These are phyloP conservation scores for Melanostoma mellinum DNA, from an alignment of 2,888 invertebrate genomes.

Conservation along the genomic window DNA sequence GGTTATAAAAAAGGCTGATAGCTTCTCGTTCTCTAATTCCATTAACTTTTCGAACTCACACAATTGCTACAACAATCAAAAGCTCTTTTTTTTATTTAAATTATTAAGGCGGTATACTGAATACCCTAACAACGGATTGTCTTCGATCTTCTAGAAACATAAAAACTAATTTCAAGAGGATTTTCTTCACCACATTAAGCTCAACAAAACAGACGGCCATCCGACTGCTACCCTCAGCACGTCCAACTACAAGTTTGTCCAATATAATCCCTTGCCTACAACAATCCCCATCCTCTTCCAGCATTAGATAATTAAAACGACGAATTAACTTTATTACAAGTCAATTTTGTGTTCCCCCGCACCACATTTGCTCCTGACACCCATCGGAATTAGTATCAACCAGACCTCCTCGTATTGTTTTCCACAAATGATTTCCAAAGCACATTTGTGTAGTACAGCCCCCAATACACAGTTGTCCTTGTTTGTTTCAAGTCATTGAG, in stretches of 20 bases:
- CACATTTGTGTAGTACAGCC: conserved; percentile 38
- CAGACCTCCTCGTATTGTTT: conserved; percentile 47
- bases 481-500: conserved; percentile 22
- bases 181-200: conserved; percentile 72
- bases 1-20: too few species aligned
- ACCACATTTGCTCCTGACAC: background rate
- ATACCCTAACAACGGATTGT: conserved; percentile 12
- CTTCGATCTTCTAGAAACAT: conserved; percentile 56
- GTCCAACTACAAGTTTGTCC: conserved; percentile 47
- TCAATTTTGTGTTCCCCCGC: conserved; percentile 41
- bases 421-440: conserved; percentile 69
- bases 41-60: too few species aligned
- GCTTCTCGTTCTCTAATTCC: too few species aligned
- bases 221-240: conserved; percentile 13
- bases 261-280: conserved; percentile 54
- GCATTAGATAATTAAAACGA: conserved; percentile 68
- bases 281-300: conserved; percentile 16
- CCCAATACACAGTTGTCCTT: conserved; percentile 32
- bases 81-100: too few species aligned
- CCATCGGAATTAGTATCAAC: conserved; percentile 52
- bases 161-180: conserved; percentile 67
- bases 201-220: conserved; percentile 50
- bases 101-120: too few species aligned
- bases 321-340: conserved; percentile 69
- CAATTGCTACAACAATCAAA: too few species aligned